These are phyloP conservation scores for Thrips palmi DNA, from an alignment of 1,140 invertebrate genomes.

Conservation along the genomic window DNA sequence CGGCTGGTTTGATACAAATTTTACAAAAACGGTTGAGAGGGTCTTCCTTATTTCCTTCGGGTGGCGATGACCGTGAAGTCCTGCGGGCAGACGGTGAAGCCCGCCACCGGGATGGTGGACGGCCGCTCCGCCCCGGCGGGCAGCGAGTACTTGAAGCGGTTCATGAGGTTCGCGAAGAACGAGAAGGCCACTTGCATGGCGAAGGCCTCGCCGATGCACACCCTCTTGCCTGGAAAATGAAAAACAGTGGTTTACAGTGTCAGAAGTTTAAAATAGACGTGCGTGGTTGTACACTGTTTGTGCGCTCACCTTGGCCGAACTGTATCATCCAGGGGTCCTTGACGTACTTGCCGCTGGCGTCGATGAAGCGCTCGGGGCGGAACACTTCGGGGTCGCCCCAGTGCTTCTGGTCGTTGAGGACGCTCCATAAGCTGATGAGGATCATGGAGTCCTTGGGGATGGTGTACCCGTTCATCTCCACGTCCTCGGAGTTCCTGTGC, in stretches of 20 bases:
- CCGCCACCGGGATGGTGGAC: constrained; percentile 9
- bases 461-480: constrained; percentile 32
- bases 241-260: background rate
- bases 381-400: constrained; percentile 54
- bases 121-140: constrained; percentile 11
- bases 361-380: constrained; percentile 49
- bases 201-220: constrained; percentile 38
- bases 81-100: constrained; percentile 12
- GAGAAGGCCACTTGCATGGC: constrained; percentile 24
- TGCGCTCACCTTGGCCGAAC: constrained; percentile 44
- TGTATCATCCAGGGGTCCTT: constrained; percentile 39
- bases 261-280: background rate
- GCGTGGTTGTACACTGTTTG: background rate
- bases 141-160: constrained; percentile 13
- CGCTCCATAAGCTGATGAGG: constrained; percentile 42
- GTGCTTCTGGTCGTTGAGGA: constrained; percentile 40
- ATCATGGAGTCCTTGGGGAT: constrained; percentile 54
- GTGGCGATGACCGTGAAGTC: constrained; percentile 11
- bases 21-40: too few species aligned
- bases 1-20: too few species aligned
- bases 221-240: constrained; percentile 32
- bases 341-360: constrained; percentile 32
- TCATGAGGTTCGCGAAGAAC: constrained; percentile 16
- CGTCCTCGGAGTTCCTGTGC: constrained; percentile 33
- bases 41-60: too few species aligned